Conservation (phyloP, 2,113 vertebrate genomes). For the Larimichthys polyactis region DNA sequence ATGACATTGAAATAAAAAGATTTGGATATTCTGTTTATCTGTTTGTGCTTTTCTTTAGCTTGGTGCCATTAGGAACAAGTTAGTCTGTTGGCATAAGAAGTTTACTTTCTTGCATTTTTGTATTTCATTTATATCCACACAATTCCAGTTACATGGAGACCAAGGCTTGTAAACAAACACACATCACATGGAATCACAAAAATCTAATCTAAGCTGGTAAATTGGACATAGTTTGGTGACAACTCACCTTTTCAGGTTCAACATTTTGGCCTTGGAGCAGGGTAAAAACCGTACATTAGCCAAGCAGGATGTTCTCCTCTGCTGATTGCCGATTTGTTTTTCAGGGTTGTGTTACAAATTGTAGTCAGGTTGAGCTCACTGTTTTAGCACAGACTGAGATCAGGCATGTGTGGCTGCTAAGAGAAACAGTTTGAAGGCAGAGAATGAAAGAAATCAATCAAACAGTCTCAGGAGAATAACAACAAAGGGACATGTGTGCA, state of each 20-base stretch:
- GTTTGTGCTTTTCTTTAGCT: background rate
- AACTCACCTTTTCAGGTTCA: background rate
- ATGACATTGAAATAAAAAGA: background rate
- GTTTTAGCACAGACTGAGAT: background rate
- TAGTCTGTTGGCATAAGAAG: background rate
- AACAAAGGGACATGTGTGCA: conserved; percentile 50
- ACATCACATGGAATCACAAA: conserved; percentile 1
- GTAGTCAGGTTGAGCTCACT: background rate
- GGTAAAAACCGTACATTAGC: background rate
- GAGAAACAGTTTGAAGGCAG: conserved; percentile 42
- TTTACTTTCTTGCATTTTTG: background rate
- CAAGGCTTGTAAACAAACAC: background rate
- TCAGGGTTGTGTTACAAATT: conserved; percentile 1
- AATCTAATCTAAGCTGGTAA: background rate
- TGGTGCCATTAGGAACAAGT: background rate
- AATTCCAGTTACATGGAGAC: background rate
- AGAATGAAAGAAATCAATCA: conserved; percentile 70
- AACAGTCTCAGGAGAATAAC: conserved; percentile 39
- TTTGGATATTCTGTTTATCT: background rate
- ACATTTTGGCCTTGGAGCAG: background rate
- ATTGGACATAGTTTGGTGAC: background rate
- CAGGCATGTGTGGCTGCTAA: conserved; percentile 15
- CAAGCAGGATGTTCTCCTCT: background rate
- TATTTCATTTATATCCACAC: background rate
- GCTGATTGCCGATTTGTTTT: background rate